Base-by-base conservation (phyloP, 2,888 invertebrate genomes). In the Erynnis tages region DNA sequence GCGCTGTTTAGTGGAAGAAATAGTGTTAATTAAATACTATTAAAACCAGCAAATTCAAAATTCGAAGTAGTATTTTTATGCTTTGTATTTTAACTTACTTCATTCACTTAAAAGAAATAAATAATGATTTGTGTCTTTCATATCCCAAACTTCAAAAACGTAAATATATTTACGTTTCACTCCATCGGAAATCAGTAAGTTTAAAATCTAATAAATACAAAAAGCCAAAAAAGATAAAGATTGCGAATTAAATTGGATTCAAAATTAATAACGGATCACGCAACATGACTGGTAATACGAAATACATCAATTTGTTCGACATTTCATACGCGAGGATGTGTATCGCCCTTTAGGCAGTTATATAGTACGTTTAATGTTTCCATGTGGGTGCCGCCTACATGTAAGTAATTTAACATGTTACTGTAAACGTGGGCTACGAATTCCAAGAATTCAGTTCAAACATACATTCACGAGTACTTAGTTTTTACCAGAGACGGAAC, bases 371-470 rank as follows among this genome's bases (percentile, higher is more conserved):
- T 23, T 37, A 38, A 38, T 30, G 37, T 38, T 48, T 38, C 27
- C 30, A 38, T 30, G 48, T 48, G 48, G 38, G 23, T 48, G 29
- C 38, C 38, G 21, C 48, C 29, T 38, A 38, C 38, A 40, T 30
- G 21, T 40, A 46, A 35, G 25, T 32, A 19, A 19, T 43, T 17
- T 29, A 29, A 19, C 37, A 47, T 37, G 29, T 29, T 29, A 29
- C 47, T 37, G 29, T 27, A 47, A 37, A 47, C 37, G 37, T 17
- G 17, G 13, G 37, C 29, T 23, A 3, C 2, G 21, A 30, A 47
- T 47, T 37, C 35, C 21, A 21, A 29, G 47, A 38, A 47, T 47
- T 29, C 19, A 38, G n/a, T 45, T 45, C 5, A 32, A 45, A 45
- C 21, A 21, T 45, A 29, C 14, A 29, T 16, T 41, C 41, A 19